phyloP scores from a whole-genome alignment of 2,888 invertebrate genomes.

The Euzetes globulus region DNA sequence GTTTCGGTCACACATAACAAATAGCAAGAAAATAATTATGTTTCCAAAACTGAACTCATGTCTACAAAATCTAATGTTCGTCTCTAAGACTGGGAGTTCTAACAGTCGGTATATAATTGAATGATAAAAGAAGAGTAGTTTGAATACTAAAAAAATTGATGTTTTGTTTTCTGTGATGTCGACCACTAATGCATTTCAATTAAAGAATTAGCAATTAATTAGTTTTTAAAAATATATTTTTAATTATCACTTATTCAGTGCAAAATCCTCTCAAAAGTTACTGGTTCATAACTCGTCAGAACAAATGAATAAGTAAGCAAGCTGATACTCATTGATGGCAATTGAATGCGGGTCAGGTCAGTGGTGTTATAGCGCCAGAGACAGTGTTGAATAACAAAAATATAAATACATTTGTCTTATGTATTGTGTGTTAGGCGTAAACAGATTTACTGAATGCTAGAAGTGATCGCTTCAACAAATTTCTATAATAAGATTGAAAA shows the following conservation, averaged over 20 bases:
- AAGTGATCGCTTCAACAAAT: conserved; percentile 19
- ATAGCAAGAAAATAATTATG: no score
- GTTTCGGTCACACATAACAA: no score
- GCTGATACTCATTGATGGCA: background rate
- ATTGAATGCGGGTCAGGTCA: conserved; percentile 11
- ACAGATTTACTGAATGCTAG: conserved; percentile 15
- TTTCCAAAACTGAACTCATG: no score
- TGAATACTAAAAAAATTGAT: background rate
- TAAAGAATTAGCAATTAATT: background rate
- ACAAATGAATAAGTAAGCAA: no score
- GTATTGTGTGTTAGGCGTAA: conserved; percentile 1
- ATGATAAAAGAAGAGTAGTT: no score
- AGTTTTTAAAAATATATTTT: background rate
- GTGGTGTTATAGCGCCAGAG: background rate
- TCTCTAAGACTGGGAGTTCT: no score
- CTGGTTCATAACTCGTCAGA: no score
- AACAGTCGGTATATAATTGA: no score
- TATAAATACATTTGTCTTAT: background rate
- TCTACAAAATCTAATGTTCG: no score
- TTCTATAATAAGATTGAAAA: conserved; percentile 25
- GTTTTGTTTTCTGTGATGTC: background rate
- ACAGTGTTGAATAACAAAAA: background rate
- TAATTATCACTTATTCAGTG: background rate
- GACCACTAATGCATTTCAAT: background rate
- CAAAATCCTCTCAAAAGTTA: background rate